These are phyloP conservation scores for Plagodis pulveraria DNA, from an alignment of 2,888 invertebrate species.

Conservation along the genomic window DNA sequence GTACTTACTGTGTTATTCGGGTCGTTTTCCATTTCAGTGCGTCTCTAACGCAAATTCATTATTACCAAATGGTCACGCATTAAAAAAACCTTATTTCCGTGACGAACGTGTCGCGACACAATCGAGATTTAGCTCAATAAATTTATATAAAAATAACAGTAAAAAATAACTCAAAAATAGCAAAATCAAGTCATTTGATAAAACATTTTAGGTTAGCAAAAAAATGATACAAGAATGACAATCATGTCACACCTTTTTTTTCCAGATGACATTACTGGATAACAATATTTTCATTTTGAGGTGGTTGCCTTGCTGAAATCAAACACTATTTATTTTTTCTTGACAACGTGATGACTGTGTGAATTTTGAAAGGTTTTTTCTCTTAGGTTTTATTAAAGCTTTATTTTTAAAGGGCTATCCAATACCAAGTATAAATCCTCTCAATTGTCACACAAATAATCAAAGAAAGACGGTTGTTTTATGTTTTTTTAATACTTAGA, in stretches of 20 bases:
- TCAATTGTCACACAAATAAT: neutral
- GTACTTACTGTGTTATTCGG: conserved; percentile 82
- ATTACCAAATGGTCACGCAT: conserved; percentile 72
- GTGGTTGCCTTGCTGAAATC: conserved; percentile 71
- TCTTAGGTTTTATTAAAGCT: neutral
- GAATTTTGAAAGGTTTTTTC: conserved; percentile 3
- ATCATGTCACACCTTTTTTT: conserved; percentile 84
- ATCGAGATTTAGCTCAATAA: conserved; percentile 79
- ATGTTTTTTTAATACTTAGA: conserved; percentile 30
- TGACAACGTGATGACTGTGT: conserved; percentile 14
- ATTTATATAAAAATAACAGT: conserved; percentile 80
- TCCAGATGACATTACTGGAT: conserved; percentile 81
- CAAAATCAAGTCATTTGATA: conserved; percentile 83
- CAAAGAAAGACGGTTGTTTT: conserved; percentile 8
- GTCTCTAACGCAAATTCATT: conserved; percentile 76
- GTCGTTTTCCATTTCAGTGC: conserved; percentile 80
- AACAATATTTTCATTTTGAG: conserved; percentile 81
- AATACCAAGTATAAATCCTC: no score
- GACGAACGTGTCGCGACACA: conserved; percentile 70
- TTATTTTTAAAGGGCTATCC: neutral
- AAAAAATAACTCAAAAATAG: conserved; percentile 78
- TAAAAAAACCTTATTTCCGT: conserved; percentile 64
- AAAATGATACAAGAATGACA: conserved; percentile 81
- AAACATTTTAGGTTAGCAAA: conserved; percentile 86
- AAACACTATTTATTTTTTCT: conserved; percentile 52